Evolutionary conservation across 2,888 invertebrate species (phyloP).

Genomic region (Sesamia inferens): DNA sequence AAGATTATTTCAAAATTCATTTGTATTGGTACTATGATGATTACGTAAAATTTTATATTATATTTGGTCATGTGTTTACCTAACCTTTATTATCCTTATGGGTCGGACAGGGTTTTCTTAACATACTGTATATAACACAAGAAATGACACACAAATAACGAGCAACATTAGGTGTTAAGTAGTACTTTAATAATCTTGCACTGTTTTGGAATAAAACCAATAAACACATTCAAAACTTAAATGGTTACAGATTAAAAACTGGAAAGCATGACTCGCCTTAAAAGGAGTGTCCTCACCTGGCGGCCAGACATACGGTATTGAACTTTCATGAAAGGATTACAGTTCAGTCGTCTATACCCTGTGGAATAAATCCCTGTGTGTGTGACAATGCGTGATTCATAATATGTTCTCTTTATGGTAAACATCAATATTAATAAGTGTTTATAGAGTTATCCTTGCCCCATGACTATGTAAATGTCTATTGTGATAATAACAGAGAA

Average conservation of each 20-base stretch:
- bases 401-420: slow-evolving; percentile 26
- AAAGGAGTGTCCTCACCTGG: slow-evolving; percentile 66
- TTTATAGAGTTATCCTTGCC: slow-evolving; percentile 13
- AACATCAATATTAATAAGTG: slow-evolving; percentile 37
- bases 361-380: slow-evolving; percentile 28
- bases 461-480: slow-evolving; percentile 29
- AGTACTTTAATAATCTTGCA: slow-evolving; percentile 3
- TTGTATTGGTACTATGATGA: no score
- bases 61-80: no score
- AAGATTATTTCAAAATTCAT: no score
- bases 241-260: slow-evolving; percentile 43
- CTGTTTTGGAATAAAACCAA: slow-evolving; percentile 14
- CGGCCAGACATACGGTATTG: slow-evolving; percentile 71
- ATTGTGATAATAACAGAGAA: slow-evolving; percentile 32
- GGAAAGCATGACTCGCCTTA: slow-evolving; percentile 57
- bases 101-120: no score
- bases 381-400: slow-evolving; percentile 55
- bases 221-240: slow-evolving; percentile 20
- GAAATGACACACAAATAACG: not conserved
- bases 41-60: no score
- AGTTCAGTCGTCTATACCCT: slow-evolving; percentile 30
- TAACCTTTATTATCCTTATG: no score
- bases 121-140: no score
- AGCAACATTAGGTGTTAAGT: not conserved
- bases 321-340: slow-evolving; percentile 69